A percentile compares a stretch with the other conserved stretches of the same genome.
These are phyloP conservation scores for Riptortus pedestris DNA, from an alignment of 1,140 invertebrate species.

Conservation along the genomic window DNA sequence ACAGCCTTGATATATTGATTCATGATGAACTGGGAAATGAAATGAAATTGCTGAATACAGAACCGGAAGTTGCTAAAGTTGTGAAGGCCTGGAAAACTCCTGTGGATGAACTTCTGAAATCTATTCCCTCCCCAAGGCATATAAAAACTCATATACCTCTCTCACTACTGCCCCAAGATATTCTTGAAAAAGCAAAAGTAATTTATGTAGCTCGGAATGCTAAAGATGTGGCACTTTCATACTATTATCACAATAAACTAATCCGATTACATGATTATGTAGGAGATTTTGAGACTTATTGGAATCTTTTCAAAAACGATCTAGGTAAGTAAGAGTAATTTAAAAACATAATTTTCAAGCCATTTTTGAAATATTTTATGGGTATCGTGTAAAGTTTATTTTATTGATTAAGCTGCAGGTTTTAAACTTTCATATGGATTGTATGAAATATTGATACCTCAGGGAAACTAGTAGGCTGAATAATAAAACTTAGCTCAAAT, in stretches of 20 bases:
- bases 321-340: conserved; percentile 43
- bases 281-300: conserved; percentile 63
- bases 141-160: conserved; percentile 54
- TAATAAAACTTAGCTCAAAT: no score
- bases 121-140: conserved; percentile 44
- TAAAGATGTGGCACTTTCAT: conserved; percentile 75
- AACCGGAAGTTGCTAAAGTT: conserved; percentile 9
- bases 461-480: no score
- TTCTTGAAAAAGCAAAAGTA: conserved; percentile 38
- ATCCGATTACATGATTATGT: conserved; percentile 59
- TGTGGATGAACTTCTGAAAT: conserved; percentile 30
- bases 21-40: conserved; percentile 23
- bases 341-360: no score
- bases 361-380: no score
- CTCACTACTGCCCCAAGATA: conserved; percentile 52
- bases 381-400: no score
- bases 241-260: conserved; percentile 64
- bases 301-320: conserved; percentile 61
- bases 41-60: conserved; percentile 16
- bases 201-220: conserved; percentile 73
- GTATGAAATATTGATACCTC: no score
- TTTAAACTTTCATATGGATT: no score
- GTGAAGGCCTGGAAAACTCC: conserved; percentile 21
- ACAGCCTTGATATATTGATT: conserved; percentile 23
- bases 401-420: no score